Percentiles rank a stretch among this genome's conserved stretches.
These are phyloP conservation scores for Drosophila insularis DNA, from an alignment of 1,140 invertebrate genomes.

Conservation along the genomic window DNA sequence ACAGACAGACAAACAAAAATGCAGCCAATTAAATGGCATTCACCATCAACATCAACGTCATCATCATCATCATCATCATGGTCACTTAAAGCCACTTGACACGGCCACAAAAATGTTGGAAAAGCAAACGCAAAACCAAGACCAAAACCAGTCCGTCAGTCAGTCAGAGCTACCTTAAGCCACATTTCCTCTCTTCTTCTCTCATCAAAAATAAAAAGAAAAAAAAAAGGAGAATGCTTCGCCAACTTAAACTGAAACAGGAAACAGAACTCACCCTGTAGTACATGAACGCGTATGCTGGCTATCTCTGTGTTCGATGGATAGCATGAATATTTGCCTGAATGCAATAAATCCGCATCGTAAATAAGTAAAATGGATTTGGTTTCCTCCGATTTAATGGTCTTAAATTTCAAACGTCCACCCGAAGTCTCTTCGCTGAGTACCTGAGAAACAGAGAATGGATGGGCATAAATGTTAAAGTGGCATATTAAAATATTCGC, in stretches of 20 bases:
- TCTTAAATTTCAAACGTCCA: slow-evolving; percentile 82
- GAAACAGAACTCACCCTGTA: slow-evolving; percentile 75
- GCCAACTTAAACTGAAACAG: not conserved
- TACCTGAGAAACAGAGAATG: slow-evolving; percentile 55
- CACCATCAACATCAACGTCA: not conserved
- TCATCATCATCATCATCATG: slow-evolving; percentile 5
- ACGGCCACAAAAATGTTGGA: not conserved
- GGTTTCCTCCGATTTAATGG: slow-evolving; percentile 82
- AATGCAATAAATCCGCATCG: slow-evolving; percentile 82
- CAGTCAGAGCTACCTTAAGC: not conserved
- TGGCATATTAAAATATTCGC: slow-evolving; percentile 52
- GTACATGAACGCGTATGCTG: slow-evolving; percentile 84
- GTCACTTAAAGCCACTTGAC: slow-evolving; percentile 10
- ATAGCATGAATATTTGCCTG: slow-evolving; percentile 83
- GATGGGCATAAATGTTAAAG: slow-evolving; percentile 13
- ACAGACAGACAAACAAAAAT: not conserved
- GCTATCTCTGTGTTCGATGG: slow-evolving; percentile 84
- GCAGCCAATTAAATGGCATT: slow-evolving; percentile 9
- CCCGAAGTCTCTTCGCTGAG: slow-evolving; percentile 81
- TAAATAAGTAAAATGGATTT: slow-evolving; percentile 82
- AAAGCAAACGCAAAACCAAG: not conserved
- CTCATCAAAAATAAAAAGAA: not conserved
- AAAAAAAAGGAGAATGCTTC: not conserved
- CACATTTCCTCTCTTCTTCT: not conserved
- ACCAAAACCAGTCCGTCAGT: not conserved